phyloP scores from a whole-genome alignment of 2,113 vertebrate species.

The Ameiurus melas region DNA sequence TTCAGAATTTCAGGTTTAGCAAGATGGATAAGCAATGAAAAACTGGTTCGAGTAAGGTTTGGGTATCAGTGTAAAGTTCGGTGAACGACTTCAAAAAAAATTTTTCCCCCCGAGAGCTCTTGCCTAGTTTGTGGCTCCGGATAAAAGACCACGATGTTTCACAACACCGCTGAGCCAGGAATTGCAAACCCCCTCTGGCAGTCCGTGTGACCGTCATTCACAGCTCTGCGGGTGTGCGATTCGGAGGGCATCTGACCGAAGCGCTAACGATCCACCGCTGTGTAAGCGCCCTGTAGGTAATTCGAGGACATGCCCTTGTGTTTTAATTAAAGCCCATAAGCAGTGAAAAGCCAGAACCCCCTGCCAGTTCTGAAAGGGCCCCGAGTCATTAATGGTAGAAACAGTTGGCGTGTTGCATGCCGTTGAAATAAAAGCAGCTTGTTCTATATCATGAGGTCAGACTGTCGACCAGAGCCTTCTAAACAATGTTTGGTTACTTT shows the following conservation, averaged over 20 bases:
- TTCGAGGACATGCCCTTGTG: background rate
- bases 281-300: slow-evolving; percentile 41
- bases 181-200: background rate
- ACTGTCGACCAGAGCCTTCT: background rate
- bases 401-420: background rate
- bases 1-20: background rate
- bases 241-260: slow-evolving; percentile 45
- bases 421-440: background rate
- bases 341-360: background rate
- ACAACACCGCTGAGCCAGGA: background rate
- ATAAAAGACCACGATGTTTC: slow-evolving; percentile 1
- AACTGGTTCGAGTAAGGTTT: background rate
- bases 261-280: slow-evolving; percentile 57
- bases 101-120: no score
- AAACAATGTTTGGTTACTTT: background rate
- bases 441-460: background rate
- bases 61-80: background rate
- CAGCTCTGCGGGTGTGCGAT: slow-evolving; percentile 10
- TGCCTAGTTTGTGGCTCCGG: background rate
- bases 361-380: background rate
- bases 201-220: background rate
- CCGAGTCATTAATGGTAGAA: background rate
- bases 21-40: background rate
- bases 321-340: slow-evolving; percentile 32
- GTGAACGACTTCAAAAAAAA: no score